phyloP scores from a whole-genome alignment of 1,140 invertebrate species.

The Argopecten irradians region DNA sequence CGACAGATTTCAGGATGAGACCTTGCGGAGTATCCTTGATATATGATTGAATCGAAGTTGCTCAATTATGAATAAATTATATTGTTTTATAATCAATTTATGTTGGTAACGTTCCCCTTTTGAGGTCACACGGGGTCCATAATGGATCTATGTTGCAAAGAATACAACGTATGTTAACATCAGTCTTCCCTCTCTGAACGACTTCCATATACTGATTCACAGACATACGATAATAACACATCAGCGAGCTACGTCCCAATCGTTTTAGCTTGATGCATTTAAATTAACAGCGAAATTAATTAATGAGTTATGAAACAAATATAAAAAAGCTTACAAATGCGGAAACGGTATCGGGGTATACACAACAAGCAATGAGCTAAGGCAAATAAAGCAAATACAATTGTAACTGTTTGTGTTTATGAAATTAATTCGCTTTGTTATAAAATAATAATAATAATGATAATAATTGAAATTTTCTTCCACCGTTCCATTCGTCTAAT shows the following conservation, averaged over 20 bases:
- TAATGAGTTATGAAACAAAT: not conserved
- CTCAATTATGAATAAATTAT: constrained; percentile 17
- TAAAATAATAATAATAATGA: too few relatives aligned
- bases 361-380: too few relatives aligned
- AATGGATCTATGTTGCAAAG: not conserved
- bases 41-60: not conserved
- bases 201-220: not conserved
- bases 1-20: constrained; percentile 8
- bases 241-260: not conserved
- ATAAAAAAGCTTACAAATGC: too few relatives aligned
- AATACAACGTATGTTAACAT: not conserved
- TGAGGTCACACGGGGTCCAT: constrained; percentile 20
- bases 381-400: too few relatives aligned
- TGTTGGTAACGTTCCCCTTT: not conserved
- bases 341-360: too few relatives aligned
- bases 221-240: not conserved
- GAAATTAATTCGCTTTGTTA: too few relatives aligned
- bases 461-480: too few relatives aligned
- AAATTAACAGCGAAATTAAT: not conserved
- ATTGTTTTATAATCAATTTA: constrained; percentile 19
- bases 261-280: not conserved
- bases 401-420: too few relatives aligned
- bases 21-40: not conserved
- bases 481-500: too few relatives aligned
- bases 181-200: not conserved